phyloP scores from a whole-genome alignment of 1,140 invertebrate species.

The Phocides pigmalion region DNA sequence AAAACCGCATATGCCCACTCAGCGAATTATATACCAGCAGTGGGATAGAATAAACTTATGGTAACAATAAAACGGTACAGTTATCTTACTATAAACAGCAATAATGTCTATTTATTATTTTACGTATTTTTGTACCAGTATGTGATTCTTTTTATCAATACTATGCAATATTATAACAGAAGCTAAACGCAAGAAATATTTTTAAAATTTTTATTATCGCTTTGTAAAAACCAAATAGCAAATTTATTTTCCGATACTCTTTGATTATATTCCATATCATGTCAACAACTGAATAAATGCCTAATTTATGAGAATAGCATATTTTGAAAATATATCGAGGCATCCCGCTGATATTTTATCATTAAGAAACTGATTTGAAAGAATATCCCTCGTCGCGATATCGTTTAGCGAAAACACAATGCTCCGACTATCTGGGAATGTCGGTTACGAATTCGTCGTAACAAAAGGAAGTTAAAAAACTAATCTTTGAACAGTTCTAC shows the following conservation, averaged over 20 bases:
- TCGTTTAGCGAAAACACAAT: slow-evolving; percentile 72
- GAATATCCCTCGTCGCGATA: slow-evolving; percentile 55
- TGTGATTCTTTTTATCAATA: too few relatives aligned
- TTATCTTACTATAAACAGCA: too few relatives aligned
- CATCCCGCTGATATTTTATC: slow-evolving; percentile 76
- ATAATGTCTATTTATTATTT: too few relatives aligned
- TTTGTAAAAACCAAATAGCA: slow-evolving; percentile 29
- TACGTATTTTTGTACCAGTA: too few relatives aligned
- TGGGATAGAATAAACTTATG: too few relatives aligned
- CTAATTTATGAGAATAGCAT: slow-evolving; percentile 65
- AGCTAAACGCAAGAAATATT: not conserved
- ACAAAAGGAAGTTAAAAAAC: slow-evolving; percentile 80
- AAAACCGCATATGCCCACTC: too few relatives aligned
- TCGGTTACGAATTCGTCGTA: slow-evolving; percentile 68
- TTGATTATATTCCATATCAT: slow-evolving; percentile 48
- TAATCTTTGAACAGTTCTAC: slow-evolving; percentile 66
- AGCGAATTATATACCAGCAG: too few relatives aligned
- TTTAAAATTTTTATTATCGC: slow-evolving; percentile 7
- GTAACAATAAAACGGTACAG: too few relatives aligned
- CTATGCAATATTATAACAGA: not conserved
- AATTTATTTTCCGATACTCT: slow-evolving; percentile 46
- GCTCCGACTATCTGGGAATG: slow-evolving; percentile 75
- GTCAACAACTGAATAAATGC: slow-evolving; percentile 49
- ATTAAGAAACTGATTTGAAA: slow-evolving; percentile 71
- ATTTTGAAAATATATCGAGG: slow-evolving; percentile 71